phyloP scores from a whole-genome alignment of 1,140 invertebrate species.

The Gonioctena quinquepunctata region DNA sequence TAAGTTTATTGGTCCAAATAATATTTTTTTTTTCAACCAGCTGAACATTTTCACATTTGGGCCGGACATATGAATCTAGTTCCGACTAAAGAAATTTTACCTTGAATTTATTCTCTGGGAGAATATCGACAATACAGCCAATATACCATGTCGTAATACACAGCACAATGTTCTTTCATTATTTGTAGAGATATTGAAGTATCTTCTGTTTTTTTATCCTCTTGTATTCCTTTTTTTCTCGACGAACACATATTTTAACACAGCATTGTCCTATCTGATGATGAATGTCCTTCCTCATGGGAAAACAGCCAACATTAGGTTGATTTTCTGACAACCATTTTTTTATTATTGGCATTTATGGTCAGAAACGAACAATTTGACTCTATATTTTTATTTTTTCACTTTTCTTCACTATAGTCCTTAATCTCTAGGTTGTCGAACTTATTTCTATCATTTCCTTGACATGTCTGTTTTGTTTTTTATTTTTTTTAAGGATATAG shows the following conservation, averaged over 20 bases:
- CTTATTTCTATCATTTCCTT: too few species aligned
- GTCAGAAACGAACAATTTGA: neutral
- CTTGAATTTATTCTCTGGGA: neutral
- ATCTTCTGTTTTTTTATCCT: neutral
- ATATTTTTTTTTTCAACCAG: neutral
- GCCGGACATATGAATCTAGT: neutral
- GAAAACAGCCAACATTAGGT: neutral
- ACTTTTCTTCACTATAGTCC: too few species aligned
- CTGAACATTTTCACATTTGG: neutral
- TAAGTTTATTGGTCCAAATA: neutral
- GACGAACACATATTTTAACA: neutral
- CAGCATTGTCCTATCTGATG: neutral
- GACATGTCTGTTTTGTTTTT: too few species aligned
- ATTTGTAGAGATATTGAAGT: neutral
- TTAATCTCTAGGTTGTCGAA: too few species aligned
- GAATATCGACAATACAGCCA: neutral
- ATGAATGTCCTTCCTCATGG: neutral
- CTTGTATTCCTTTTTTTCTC: neutral
- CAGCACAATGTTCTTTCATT: neutral
- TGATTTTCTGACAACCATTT: neutral
- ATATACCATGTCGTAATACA: neutral
- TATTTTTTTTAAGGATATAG: too few species aligned
- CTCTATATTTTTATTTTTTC: too few species aligned
- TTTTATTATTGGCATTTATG: neutral
- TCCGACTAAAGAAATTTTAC: neutral